phyloP scores from a whole-genome alignment of 2,113 vertebrate species.

The Pteronura brasiliensis region DNA sequence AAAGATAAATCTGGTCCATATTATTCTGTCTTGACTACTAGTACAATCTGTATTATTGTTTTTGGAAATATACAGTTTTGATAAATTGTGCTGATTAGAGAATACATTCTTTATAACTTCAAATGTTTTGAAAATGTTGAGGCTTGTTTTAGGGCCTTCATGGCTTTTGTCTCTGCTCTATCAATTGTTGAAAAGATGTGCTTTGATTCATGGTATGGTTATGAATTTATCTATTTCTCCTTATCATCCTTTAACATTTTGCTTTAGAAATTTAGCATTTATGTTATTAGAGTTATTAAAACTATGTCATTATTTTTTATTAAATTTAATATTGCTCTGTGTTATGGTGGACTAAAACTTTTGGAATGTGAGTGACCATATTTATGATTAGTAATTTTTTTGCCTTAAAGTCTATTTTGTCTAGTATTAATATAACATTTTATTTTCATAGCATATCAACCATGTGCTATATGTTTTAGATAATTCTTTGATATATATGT shows the following conservation, averaged over 20 bases:
- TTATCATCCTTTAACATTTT: background rate
- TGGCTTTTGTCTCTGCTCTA: background rate
- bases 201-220: background rate
- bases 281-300: background rate
- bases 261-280: background rate
- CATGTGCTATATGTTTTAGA: background rate
- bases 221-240: background rate
- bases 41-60: background rate
- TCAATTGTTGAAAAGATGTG: background rate
- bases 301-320: background rate
- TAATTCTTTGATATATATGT: background rate
- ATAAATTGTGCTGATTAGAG: background rate
- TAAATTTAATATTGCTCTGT: background rate
- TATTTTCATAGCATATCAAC: background rate
- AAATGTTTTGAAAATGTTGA: background rate
- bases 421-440: background rate
- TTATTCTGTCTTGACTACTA: background rate
- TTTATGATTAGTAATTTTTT: background rate
- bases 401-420: background rate
- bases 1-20: background rate
- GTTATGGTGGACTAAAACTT: background rate
- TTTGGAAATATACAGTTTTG: background rate
- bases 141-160: background rate
- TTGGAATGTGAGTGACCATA: background rate
- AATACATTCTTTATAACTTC: background rate